Conservation (phyloP, 2,888 invertebrate genomes). For the Papilio gigon region DNA sequence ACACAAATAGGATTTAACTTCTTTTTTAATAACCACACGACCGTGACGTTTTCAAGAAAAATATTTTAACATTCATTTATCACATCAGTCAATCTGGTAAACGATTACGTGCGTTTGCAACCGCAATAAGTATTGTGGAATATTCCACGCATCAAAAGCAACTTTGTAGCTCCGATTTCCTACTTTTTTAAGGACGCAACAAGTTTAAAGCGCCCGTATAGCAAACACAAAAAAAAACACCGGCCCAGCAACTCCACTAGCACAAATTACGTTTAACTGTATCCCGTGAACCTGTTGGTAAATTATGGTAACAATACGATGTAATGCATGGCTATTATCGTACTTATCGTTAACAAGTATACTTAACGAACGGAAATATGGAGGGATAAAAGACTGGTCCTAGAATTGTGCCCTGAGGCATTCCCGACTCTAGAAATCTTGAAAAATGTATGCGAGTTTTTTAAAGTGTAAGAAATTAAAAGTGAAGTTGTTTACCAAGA, state of each 20-base stretch:
- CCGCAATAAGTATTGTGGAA: constrained; percentile 50
- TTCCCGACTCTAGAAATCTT: constrained; percentile 54
- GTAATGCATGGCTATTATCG: constrained; percentile 70
- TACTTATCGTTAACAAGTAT: constrained; percentile 57
- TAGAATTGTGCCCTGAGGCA: constrained; percentile 63
- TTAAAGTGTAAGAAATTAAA: neutral
- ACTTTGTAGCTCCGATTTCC: constrained; percentile 48
- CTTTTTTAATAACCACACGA: constrained; percentile 32
- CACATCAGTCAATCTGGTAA: constrained; percentile 54
- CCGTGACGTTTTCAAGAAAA: constrained; percentile 39
- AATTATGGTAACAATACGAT: constrained; percentile 68
- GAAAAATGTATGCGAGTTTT: neutral
- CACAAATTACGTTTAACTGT: constrained; percentile 72
- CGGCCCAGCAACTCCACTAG: constrained; percentile 60
- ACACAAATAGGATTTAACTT: constrained; percentile 36
- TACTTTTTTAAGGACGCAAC: constrained; percentile 49
- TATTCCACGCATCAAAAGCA: constrained; percentile 56
- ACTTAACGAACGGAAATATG: constrained; percentile 68
- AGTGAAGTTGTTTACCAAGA: neutral
- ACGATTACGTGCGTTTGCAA: constrained; percentile 46
- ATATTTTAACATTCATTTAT: constrained; percentile 53
- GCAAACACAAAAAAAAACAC: constrained; percentile 45
- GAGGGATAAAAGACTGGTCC: constrained; percentile 63
- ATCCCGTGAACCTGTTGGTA: constrained; percentile 64
- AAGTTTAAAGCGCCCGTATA: constrained; percentile 45